Base-by-base conservation (phyloP, 2,888 invertebrate genomes). In the Hydriomena furcata region DNA sequence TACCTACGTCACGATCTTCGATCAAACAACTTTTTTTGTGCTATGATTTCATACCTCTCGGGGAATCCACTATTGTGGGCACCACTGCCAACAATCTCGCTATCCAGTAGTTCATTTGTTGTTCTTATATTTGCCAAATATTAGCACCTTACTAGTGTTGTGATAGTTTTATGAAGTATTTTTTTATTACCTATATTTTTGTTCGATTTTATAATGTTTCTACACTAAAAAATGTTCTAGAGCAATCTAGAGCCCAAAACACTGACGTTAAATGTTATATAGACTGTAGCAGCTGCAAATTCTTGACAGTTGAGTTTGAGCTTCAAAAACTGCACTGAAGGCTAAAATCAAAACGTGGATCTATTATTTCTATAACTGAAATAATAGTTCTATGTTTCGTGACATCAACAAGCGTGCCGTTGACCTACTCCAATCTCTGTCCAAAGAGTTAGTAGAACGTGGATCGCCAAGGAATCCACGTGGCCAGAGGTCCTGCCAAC, bases 61-160 rank as follows among this genome's bases (percentile, higher is more conserved):
- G 62, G 66, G 70, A 75, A 68, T 69, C 67, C 62, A 71, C 76
- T 69, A 69, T 59, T 67, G 52, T 61, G 67, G 61, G 67, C 62
- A 65, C 68, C 73, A 70, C 65, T 85, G 84, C 84, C 84, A 84
- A 82, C 77, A 75, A 77, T 81, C 73, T 79, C 70, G 77, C 81
- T 76, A 78, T 80, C 80, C 77, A 78, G 46, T 28, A 20, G 43
- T 20, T 38, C 25, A 31, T 49, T 75, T 82, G 78, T 82, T 82
- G 76, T 79, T 79, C 78, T 76, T 78, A 78, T 82, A 79, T 84
- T 80, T 76, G 84, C 82, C 82, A 85, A 83, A 82, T 81, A 80
- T 82, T 81, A 78, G 72, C 82, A 80, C 82, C 79, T 84, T 81
- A 79, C 81, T 68, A 48, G 20, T 51, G 70, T 73, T 78, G 73